These are phyloP conservation scores for Ctenopoma multispine DNA, from an alignment of 2,797 vertebrate genomes.

Conservation along the genomic window DNA sequence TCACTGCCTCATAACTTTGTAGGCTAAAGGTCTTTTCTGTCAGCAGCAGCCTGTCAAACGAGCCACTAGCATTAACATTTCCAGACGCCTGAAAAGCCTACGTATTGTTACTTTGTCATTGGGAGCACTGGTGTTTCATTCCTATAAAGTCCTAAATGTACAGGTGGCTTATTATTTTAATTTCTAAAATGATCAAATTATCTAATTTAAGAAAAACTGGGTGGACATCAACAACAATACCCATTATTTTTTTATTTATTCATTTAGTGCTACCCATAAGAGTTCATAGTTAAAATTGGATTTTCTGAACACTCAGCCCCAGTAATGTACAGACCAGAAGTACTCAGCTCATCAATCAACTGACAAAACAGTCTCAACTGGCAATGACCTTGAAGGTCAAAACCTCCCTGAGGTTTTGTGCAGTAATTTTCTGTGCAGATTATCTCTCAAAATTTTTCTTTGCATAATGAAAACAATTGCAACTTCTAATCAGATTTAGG, in stretches of 20 bases:
- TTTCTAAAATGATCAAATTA: neutral
- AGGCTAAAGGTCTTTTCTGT: constrained; percentile 73
- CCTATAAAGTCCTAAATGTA: neutral
- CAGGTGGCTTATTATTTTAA: neutral
- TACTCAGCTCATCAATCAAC: neutral
- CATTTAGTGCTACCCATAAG: neutral
- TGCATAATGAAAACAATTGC: neutral
- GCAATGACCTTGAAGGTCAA: neutral
- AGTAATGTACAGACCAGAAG: neutral
- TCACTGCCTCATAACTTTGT: constrained; percentile 58
- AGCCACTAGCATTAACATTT: constrained; percentile 46
- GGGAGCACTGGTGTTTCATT: neutral
- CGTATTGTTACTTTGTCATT: neutral
- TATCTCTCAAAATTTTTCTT: neutral
- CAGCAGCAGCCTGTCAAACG: constrained; percentile 71
- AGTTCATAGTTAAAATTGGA: too few relatives aligned
- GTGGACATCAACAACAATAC: neutral
- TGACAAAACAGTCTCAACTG: neutral
- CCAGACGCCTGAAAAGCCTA: constrained; percentile 24
- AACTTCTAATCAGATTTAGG: too few relatives aligned
- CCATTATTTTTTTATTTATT: too few relatives aligned
- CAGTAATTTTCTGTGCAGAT: neutral
- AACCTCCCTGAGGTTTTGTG: neutral
- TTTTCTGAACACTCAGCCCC: neutral
- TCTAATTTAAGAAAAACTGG: neutral